Conservation (phyloP, 92 coral and sea anemone species). For the Bergia sp. region DNA sequence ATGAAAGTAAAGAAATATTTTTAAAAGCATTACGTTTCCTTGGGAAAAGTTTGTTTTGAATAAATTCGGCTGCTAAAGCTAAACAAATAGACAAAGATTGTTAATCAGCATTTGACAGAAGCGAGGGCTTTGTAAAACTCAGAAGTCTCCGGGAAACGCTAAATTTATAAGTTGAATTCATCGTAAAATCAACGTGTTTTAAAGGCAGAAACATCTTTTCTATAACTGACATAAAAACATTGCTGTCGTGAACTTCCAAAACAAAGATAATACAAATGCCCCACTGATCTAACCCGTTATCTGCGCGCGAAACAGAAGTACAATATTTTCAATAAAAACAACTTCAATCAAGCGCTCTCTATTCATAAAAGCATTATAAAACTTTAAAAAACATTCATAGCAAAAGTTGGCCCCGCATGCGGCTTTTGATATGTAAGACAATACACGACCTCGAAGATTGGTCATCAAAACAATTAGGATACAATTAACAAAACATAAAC, state of each 20-base stretch:
- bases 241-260: neutral
- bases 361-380: neutral
- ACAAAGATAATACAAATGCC: slow-evolving; percentile 9
- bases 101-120: slow-evolving; percentile 37
- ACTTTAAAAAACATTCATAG: neutral
- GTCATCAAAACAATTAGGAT: slow-evolving; percentile 31
- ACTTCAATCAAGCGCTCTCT: slow-evolving; percentile 1
- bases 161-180: neutral
- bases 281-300: neutral
- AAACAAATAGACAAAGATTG: slow-evolving; percentile 18
- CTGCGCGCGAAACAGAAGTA: neutral
- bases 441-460: slow-evolving; percentile 3
- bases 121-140: slow-evolving; percentile 20
- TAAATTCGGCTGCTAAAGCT: slow-evolving; percentile 34
- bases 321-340: neutral
- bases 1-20: slow-evolving; percentile 14
- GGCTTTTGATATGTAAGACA: neutral
- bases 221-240: neutral
- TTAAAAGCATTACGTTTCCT: slow-evolving; percentile 22
- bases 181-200: slow-evolving; percentile 18
- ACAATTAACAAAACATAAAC: slow-evolving; percentile 43
- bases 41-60: slow-evolving; percentile 25
- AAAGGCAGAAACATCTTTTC: neutral
- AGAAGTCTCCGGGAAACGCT: slow-evolving; percentile 37
- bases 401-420: neutral